phyloP scores from a whole-genome alignment of 2,888 invertebrate species.

The Acholoe squamosa region DNA sequence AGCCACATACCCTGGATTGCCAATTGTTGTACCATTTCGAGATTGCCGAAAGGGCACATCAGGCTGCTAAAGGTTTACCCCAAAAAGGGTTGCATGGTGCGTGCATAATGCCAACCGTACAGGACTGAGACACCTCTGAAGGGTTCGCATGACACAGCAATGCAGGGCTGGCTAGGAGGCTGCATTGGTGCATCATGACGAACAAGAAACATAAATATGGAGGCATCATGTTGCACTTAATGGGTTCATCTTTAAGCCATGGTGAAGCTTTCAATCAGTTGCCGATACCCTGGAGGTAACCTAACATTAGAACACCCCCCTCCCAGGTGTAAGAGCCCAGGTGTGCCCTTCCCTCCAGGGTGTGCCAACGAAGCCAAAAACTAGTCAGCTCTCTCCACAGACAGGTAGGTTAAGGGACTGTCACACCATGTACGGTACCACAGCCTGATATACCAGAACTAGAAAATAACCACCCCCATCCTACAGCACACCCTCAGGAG shows the following conservation, averaged over 20 bases:
- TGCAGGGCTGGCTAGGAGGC: no score
- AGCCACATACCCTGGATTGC: not conserved
- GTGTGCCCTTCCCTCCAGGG: conserved; percentile 5
- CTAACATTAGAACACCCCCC: not conserved
- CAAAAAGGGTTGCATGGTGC: no score
- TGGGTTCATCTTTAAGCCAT: not conserved
- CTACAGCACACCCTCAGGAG: not conserved
- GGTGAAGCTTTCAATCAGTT: not conserved
- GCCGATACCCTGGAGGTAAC: not conserved
- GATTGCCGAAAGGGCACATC: not conserved
- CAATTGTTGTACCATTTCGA: not conserved
- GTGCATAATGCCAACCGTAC: no score
- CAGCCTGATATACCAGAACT: no score
- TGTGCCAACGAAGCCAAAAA: not conserved
- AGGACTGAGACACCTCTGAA: no score
- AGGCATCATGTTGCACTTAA: no score
- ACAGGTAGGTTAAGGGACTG: no score
- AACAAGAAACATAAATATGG: no score
- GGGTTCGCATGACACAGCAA: not conserved
- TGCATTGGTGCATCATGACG: no score
- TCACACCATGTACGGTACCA: no score
- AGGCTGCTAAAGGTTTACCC: no score
- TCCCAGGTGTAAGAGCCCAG: conserved; percentile 13
- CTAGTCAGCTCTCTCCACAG: no score
- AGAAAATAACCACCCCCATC: not conserved